Percentiles rank a stretch among this genome's conserved stretches.
phyloP scores from a whole-genome alignment of 2,113 vertebrate genomes.

The Cyanistes caeruleus region DNA sequence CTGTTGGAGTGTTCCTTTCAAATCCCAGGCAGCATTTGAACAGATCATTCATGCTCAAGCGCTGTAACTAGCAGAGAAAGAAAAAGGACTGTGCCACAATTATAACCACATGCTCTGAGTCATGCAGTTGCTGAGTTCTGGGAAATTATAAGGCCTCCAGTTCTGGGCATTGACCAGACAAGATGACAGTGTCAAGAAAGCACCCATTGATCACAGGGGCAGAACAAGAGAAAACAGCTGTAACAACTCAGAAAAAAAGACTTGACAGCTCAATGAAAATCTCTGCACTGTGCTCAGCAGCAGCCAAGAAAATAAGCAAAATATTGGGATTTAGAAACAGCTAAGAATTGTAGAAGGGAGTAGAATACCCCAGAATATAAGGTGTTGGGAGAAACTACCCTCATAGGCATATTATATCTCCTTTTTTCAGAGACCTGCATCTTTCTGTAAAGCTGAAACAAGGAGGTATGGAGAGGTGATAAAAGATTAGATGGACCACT shows the following conservation, averaged over 20 bases:
- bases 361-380: not conserved
- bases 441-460: not conserved
- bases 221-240: slow-evolving; percentile 70
- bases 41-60: slow-evolving; percentile 40
- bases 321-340: slow-evolving; percentile 18
- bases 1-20: slow-evolving; percentile 57
- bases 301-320: slow-evolving; percentile 13
- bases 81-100: slow-evolving; percentile 62
- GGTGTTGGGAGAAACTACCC: not conserved
- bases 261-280: slow-evolving; percentile 63
- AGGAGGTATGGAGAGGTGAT: not conserved
- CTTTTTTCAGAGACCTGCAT: not conserved
- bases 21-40: slow-evolving; percentile 62
- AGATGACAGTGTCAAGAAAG: slow-evolving; percentile 67
- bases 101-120: slow-evolving; percentile 66
- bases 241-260: slow-evolving; percentile 52
- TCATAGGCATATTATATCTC: not conserved
- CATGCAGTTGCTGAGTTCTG: slow-evolving; percentile 45
- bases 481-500: not conserved
- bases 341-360: not conserved
- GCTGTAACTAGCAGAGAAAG: slow-evolving; percentile 48
- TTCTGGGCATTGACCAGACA: slow-evolving; percentile 66
- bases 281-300: not conserved
- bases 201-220: slow-evolving; percentile 52
- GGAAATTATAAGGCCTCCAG: slow-evolving; percentile 62